phyloP scores from a whole-genome alignment of 2,113 vertebrate species.

The Taxidea taxus region DNA sequence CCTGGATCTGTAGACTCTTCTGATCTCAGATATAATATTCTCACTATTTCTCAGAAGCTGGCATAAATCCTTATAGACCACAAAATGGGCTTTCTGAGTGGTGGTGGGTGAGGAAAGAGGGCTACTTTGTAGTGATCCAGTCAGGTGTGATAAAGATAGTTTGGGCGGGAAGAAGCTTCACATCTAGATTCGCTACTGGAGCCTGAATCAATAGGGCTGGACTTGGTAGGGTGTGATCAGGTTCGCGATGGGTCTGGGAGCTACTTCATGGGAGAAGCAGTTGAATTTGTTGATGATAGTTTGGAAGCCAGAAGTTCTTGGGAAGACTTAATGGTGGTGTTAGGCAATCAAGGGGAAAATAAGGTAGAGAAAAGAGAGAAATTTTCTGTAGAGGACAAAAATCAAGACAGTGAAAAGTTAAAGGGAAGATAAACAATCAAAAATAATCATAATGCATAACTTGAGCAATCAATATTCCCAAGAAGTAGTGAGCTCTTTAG shows the following conservation, averaged over 20 bases:
- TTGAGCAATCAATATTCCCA: background rate
- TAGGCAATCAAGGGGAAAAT: background rate
- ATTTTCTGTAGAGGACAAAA: background rate
- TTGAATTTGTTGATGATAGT: background rate
- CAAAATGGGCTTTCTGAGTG: background rate
- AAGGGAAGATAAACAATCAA: background rate
- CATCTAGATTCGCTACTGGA: background rate
- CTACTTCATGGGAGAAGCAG: background rate
- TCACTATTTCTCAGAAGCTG: background rate
- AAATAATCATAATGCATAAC: background rate
- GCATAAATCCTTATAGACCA: background rate
- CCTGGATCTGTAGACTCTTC: background rate
- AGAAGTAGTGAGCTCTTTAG: background rate
- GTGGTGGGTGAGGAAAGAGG: background rate
- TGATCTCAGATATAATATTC: background rate
- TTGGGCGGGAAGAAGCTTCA: background rate
- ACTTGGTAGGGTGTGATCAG: background rate
- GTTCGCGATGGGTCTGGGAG: background rate
- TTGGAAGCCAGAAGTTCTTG: background rate
- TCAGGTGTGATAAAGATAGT: background rate
- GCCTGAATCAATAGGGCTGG: background rate
- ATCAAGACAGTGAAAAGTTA: background rate
- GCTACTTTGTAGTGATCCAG: background rate
- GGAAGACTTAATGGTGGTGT: background rate
- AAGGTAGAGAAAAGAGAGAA: background rate